A percentile compares a stretch with the other conserved stretches of the same genome.
These are phyloP conservation scores for Ataeniobius toweri DNA, from an alignment of 2,797 vertebrate genomes.

Conservation along the genomic window DNA sequence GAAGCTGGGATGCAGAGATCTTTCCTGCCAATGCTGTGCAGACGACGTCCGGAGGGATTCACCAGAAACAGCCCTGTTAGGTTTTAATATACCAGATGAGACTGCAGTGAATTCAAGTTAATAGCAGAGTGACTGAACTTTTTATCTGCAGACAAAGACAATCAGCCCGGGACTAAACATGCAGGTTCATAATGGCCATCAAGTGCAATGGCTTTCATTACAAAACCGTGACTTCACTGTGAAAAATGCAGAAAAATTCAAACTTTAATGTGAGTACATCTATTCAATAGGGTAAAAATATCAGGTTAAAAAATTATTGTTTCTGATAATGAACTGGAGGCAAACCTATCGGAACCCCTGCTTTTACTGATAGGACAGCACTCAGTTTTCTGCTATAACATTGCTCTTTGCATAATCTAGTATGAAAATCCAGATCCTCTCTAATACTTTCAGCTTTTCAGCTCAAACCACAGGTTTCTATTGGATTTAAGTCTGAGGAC, in stretches of 20 bases:
- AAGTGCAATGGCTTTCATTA: background rate
- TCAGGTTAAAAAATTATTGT: background rate
- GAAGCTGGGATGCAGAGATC: conserved; percentile 7
- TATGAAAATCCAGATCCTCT: background rate
- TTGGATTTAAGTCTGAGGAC: background rate
- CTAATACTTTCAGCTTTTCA: background rate
- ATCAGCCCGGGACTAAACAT: background rate
- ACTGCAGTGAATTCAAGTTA: background rate
- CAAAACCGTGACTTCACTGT: background rate
- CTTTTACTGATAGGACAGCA: background rate
- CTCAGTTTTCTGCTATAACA: too few relatives aligned
- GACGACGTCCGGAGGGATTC: conserved; percentile 9
- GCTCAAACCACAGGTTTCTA: background rate
- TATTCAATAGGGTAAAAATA: too few relatives aligned
- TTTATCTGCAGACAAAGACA: background rate
- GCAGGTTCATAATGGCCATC: background rate
- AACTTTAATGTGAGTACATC: background rate
- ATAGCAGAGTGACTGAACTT: background rate
- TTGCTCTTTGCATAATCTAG: background rate
- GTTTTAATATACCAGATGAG: conserved; percentile 2
- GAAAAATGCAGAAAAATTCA: background rate
- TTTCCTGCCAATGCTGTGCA: background rate
- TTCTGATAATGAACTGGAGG: background rate
- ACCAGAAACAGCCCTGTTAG: background rate
- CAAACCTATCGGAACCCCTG: background rate